Evolutionary conservation across 2,888 invertebrate species (phyloP).

Genomic region (Acanthococcus lagerstroemiae): DNA sequence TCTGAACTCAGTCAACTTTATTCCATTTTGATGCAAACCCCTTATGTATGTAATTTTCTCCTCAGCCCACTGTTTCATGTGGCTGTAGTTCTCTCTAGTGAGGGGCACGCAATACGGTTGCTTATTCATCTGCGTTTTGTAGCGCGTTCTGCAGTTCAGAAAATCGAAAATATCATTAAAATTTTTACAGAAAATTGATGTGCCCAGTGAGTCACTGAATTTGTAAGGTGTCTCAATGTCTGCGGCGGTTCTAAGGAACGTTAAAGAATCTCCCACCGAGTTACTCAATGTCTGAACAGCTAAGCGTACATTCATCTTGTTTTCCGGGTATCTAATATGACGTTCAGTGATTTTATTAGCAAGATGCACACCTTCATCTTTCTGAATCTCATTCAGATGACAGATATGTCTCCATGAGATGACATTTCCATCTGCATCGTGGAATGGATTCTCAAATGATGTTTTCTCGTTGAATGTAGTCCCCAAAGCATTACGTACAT

Average conservation of each 20-base stretch:
- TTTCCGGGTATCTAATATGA: slow-evolving; percentile 6
- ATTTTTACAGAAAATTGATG: not conserved
- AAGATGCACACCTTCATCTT: not conserved
- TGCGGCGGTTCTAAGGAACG: not conserved
- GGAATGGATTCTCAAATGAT: not conserved
- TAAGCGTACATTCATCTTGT: slow-evolving; percentile 13
- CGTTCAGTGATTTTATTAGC: slow-evolving; percentile 6
- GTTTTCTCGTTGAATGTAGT: not conserved
- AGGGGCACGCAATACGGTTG: not conserved
- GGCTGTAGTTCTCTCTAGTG: not conserved
- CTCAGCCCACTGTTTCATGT: not conserved
- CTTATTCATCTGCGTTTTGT: not conserved
- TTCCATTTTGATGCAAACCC: not conserved
- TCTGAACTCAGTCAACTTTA: not conserved
- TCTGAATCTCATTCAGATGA: not conserved
- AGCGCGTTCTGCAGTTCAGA: slow-evolving; percentile 2
- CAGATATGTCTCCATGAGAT: slow-evolving; percentile 12
- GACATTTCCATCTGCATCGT: not conserved
- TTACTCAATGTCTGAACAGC: not conserved
- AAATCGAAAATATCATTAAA: slow-evolving; percentile 18
- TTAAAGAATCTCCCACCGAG: not conserved
- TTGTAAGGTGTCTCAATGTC: not conserved
- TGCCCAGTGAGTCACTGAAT: not conserved
- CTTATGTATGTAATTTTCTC: not conserved
- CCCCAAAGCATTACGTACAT: not conserved